Evolutionary conservation across 2,888 invertebrate genomes (phyloP).

Genomic region (Linyphia triangularis): DNA sequence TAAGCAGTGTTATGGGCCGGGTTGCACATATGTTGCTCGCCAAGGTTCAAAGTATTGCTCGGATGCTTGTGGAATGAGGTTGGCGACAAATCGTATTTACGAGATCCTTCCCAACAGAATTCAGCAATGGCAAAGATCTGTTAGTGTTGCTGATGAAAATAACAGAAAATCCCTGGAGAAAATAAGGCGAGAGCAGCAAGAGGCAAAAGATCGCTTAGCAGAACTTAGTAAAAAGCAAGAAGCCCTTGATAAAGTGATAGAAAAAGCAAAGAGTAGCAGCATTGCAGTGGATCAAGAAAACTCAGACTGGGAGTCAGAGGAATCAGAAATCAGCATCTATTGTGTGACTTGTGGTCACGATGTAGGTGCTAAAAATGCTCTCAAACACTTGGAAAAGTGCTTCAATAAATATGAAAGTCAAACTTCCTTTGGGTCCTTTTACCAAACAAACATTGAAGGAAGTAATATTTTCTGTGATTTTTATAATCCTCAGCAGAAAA

Average conservation of each 20-base stretch:
- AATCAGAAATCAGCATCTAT: constrained; percentile 88
- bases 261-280: constrained; percentile 87
- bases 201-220: constrained; percentile 79
- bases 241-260: constrained; percentile 89
- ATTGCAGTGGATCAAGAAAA: constrained; percentile 75
- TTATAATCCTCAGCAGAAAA: constrained; percentile 91
- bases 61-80: constrained; percentile 91
- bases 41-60: constrained; percentile 95
- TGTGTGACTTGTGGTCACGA: constrained; percentile 99
- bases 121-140: constrained; percentile 94
- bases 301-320: constrained; percentile 80
- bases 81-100: constrained; percentile 85
- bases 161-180: constrained; percentile 84
- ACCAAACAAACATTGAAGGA: constrained; percentile 95
- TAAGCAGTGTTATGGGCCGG: constrained; percentile 94
- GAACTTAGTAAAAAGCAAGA: constrained; percentile 88
- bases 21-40: constrained; percentile 88
- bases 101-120: constrained; percentile 92
- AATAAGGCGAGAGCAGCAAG: constrained; percentile 81
- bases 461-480: constrained; percentile 99
- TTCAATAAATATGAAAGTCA: constrained; percentile 98
- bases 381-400: constrained; percentile 98
- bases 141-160: constrained; percentile 91
- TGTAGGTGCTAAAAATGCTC: constrained; percentile 92
- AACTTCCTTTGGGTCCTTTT: constrained; percentile 96